These are phyloP conservation scores for Drosophila subsilvestris DNA, from an alignment of 2,888 invertebrate species.

Conservation along the genomic window DNA sequence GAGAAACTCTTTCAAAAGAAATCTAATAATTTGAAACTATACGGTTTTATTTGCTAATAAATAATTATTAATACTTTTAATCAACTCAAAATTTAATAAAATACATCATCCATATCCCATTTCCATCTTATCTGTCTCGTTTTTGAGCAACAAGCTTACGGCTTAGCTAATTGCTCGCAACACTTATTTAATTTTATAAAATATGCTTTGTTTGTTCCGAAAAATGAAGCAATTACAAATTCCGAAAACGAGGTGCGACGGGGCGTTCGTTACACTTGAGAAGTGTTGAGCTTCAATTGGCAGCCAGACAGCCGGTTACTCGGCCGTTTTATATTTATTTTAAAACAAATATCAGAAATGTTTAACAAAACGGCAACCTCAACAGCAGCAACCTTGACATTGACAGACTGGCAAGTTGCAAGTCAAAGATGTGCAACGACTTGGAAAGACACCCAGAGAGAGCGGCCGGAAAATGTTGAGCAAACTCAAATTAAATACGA, in stretches of 20 bases:
- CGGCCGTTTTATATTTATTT: slow-evolving; percentile 13
- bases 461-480: slow-evolving; percentile 1
- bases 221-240: slow-evolving; percentile 72
- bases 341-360: slow-evolving; percentile 33
- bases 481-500: slow-evolving; percentile 19
- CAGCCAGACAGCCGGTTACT: slow-evolving; percentile 40
- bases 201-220: slow-evolving; percentile 27
- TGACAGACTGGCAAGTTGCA: slow-evolving; percentile 52
- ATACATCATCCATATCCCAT: slow-evolving; percentile 18
- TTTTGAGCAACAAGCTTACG: slow-evolving; percentile 53
- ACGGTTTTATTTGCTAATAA: background rate
- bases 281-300: slow-evolving; percentile 66
- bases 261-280: slow-evolving; percentile 73
- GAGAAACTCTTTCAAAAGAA: too few relatives aligned
- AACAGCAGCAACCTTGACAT: slow-evolving; percentile 72
- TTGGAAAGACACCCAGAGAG: slow-evolving; percentile 54
- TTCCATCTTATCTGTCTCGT: slow-evolving; percentile 48
- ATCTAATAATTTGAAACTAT: background rate
- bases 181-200: slow-evolving; percentile 47
- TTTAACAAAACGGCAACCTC: slow-evolving; percentile 18
- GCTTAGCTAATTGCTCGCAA: slow-evolving; percentile 55
- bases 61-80: too few relatives aligned
- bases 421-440: slow-evolving; percentile 64
- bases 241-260: slow-evolving; percentile 44
- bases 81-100: background rate